Percentiles rank a stretch among this genome's conserved stretches.
phyloP scores from a whole-genome alignment of 2,113 vertebrate genomes.

The Oenanthe oenanthe region DNA sequence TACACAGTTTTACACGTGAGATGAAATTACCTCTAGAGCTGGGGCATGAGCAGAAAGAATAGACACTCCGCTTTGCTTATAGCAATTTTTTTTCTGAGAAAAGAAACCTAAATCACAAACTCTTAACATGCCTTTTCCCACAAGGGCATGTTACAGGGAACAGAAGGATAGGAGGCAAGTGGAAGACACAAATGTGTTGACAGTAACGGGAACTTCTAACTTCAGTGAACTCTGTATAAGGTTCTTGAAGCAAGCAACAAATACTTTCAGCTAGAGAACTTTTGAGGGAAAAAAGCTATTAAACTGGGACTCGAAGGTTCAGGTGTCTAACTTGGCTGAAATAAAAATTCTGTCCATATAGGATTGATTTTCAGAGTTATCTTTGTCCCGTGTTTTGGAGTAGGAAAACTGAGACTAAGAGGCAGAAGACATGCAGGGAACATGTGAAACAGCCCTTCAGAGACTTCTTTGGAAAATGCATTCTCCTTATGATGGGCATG shows the following conservation, averaged over 20 bases:
- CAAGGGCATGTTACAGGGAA: accelerated
- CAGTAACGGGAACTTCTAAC: not conserved
- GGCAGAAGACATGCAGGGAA: not conserved
- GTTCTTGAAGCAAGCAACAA: not conserved
- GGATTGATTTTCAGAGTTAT: not conserved
- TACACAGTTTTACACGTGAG: accelerated
- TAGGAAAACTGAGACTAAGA: not conserved
- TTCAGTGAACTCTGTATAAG: not conserved
- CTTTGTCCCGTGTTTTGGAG: not conserved
- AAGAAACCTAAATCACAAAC: not conserved
- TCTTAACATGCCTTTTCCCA: not conserved
- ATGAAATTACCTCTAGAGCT: not conserved
- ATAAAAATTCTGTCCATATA: not conserved
- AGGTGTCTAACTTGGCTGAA: not conserved
- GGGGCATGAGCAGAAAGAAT: accelerated
- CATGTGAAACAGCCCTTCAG: not conserved
- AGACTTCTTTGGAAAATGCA: not conserved
- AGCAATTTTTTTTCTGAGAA: not conserved
- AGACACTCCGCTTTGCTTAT: accelerated
- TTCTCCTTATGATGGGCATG: not conserved
- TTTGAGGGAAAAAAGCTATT: not conserved
- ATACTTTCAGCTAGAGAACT: not conserved
- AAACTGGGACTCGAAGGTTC: not conserved
- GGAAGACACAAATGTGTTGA: not conserved
- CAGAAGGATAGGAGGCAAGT: not conserved